Percentiles rank a stretch among this genome's conserved stretches.
These are phyloP conservation scores for Chrysocyon brachyurus DNA, from an alignment of 2,797 vertebrate genomes.

Conservation along the genomic window DNA sequence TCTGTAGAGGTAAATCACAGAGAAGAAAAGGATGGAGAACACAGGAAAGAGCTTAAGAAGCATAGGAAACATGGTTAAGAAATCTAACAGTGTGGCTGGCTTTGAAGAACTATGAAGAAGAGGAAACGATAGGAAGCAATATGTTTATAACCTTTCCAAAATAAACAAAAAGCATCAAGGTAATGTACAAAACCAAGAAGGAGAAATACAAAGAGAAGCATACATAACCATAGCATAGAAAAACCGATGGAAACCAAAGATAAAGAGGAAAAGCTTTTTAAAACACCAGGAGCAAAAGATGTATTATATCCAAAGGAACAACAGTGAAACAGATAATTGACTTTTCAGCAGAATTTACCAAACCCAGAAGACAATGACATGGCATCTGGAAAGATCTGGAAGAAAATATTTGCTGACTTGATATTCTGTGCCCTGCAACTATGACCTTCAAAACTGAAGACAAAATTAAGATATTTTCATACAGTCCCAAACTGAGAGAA, in stretches of 20 bases:
- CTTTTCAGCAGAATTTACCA: background rate
- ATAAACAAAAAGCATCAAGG: background rate
- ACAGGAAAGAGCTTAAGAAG: background rate
- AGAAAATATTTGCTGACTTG: background rate
- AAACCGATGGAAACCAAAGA: background rate
- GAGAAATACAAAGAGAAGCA: background rate
- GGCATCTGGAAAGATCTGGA: background rate
- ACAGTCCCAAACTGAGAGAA: background rate
- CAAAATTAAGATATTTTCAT: background rate
- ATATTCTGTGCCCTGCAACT: background rate
- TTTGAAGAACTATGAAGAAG: background rate
- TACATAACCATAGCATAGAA: background rate
- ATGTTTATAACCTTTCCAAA: background rate
- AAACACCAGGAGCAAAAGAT: background rate
- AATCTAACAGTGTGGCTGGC: background rate
- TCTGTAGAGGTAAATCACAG: background rate
- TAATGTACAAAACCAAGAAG: background rate
- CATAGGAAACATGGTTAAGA: background rate
- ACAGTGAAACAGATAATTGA: background rate
- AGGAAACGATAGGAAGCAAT: background rate
- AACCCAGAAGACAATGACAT: background rate
- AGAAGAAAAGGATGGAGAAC: background rate
- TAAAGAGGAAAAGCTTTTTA: background rate
- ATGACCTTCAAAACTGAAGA: background rate
- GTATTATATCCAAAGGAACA: background rate